These are phyloP conservation scores for Trachelus troglodyta DNA, from an alignment of 2,888 invertebrate genomes.

Conservation along the genomic window DNA sequence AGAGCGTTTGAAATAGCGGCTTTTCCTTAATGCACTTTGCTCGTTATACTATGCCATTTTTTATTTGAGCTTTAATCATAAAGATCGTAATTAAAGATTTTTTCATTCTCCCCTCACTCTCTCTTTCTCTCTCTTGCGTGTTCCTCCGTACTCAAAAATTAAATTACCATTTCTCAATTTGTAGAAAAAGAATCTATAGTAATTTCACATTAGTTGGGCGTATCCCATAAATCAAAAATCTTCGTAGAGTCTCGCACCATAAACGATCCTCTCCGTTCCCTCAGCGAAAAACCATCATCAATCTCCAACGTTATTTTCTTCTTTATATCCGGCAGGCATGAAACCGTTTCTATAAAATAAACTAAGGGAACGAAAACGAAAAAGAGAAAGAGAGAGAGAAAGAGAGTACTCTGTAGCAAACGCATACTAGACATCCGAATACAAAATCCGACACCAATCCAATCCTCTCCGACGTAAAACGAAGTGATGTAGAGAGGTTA, in stretches of 20 bases:
- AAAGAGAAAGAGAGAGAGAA: conserved; percentile 11
- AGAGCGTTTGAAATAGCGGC: neutral
- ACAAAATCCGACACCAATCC: neutral
- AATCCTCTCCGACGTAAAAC: conserved; percentile 1
- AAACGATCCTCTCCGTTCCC: neutral
- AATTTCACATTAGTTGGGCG: neutral
- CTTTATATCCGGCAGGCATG: neutral
- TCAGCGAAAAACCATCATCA: neutral
- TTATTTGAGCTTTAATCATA: neutral
- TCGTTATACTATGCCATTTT: neutral
- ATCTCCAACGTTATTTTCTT: neutral
- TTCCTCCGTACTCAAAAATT: neutral
- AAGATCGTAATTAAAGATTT: neutral
- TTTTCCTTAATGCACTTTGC: neutral
- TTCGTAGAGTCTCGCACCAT: neutral
- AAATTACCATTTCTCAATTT: neutral
- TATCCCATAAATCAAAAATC: neutral
- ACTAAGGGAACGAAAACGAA: conserved; percentile 8
- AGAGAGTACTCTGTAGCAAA: neutral
- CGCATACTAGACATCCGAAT: neutral
- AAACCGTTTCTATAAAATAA: conserved; percentile 12
- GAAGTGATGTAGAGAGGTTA: conserved; percentile 3
- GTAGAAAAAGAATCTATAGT: neutral
- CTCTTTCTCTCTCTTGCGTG: neutral
- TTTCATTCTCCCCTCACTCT: neutral